phyloP scores from a whole-genome alignment of 2,888 invertebrate genomes.

The Eupsilia transversa region DNA sequence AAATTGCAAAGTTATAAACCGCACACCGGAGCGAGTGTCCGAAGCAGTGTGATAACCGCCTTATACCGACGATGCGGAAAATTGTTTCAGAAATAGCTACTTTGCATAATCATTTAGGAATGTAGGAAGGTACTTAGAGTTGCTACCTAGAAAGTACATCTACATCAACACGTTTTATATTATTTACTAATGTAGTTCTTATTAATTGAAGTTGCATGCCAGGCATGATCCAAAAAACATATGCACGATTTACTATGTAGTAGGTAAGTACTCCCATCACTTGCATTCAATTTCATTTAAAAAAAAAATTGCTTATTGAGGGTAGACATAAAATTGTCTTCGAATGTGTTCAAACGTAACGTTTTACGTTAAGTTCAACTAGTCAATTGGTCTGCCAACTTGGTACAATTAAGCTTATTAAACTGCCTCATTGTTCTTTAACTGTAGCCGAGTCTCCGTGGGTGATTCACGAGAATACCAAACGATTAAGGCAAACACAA shows the following conservation, averaged over 20 bases:
- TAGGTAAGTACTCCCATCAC: background rate
- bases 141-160: background rate
- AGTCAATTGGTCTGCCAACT: conserved; percentile 28
- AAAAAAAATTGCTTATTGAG: background rate
- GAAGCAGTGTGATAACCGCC: background rate
- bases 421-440: conserved; percentile 14
- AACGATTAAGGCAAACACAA: conserved; percentile 7
- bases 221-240: background rate
- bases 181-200: background rate
- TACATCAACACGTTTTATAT: background rate
- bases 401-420: conserved; percentile 36
- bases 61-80: conserved; percentile 17
- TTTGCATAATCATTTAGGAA: conserved; percentile 8
- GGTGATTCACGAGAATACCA: conserved; percentile 29
- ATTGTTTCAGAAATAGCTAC: conserved; percentile 22
- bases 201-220: background rate
- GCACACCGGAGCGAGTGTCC: background rate
- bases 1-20: background rate
- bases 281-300: background rate
- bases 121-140: background rate
- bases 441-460: background rate
- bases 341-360: background rate
- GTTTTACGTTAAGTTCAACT: background rate
- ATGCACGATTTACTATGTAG: background rate
- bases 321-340: background rate